Percentiles rank a stretch among this genome's conserved stretches.
These are phyloP conservation scores for Potorous gilbertii DNA, from an alignment of 2,797 vertebrate genomes.

Conservation along the genomic window DNA sequence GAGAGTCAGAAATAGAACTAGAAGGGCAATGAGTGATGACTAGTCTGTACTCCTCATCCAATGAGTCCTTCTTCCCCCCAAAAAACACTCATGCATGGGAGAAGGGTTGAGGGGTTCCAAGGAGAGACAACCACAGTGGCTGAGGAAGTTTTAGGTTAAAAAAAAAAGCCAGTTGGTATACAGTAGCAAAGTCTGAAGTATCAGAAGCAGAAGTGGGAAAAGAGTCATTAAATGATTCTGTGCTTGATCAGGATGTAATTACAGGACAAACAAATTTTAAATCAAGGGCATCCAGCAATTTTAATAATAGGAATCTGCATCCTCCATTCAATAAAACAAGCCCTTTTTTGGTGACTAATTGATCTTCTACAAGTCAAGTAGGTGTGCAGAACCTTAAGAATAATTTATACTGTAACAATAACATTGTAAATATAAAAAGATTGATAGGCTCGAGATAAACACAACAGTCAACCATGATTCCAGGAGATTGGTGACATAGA, in stretches of 20 bases:
- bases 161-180: too few relatives aligned
- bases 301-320: neutral
- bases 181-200: too few relatives aligned
- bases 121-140: neutral
- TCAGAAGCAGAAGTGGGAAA: too few relatives aligned
- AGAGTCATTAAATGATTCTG: too few relatives aligned
- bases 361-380: neutral
- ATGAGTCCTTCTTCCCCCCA: neutral
- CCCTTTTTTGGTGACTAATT: neutral
- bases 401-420: neutral
- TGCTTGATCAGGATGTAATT: too few relatives aligned
- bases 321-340: neutral
- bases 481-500: neutral
- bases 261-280: neutral
- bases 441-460: neutral
- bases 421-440: neutral
- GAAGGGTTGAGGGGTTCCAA: neutral
- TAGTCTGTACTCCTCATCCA: neutral
- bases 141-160: too few relatives aligned
- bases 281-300: neutral
- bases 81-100: neutral
- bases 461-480: neutral
- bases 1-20: too few relatives aligned
- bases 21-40: too few relatives aligned
- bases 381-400: neutral